Evolutionary conservation across 2,797 vertebrate genomes (phyloP).

Genomic region (Otolemur crassicaudatus): DNA sequence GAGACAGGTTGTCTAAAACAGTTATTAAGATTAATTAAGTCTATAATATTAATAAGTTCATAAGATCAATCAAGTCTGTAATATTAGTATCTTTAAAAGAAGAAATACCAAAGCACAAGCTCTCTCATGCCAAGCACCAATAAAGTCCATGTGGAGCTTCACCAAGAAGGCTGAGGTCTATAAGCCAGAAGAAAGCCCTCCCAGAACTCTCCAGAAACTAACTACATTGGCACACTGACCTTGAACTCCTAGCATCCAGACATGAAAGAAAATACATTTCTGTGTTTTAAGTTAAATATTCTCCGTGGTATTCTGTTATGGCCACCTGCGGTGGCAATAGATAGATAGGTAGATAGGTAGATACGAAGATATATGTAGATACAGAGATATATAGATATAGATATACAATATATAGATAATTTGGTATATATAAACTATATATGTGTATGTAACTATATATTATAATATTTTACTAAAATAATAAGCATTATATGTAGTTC

Average conservation of each 20-base stretch:
- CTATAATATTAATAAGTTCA: no score
- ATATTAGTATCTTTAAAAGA: not conserved
- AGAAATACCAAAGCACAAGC: not conserved
- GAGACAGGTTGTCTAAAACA: not conserved
- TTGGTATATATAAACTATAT: not conserved
- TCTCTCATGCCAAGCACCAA: not conserved
- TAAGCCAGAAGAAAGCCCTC: not conserved
- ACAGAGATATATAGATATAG: not conserved
- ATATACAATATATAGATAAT: not conserved
- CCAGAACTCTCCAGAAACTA: not conserved
- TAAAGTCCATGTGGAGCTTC: not conserved
- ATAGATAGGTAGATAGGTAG: no score
- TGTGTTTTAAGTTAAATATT: not conserved
- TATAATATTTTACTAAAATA: not conserved
- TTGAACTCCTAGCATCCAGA: not conserved
- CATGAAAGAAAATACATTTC: not conserved
- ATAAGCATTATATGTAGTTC: not conserved
- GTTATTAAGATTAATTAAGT: not conserved
- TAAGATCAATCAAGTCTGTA: no score
- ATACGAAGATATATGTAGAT: not conserved
- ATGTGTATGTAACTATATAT: not conserved
- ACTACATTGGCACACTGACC: no score
- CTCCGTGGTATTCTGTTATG: not conserved
- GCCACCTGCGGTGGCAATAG: no score
- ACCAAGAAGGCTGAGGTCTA: not conserved